A percentile compares a stretch with the other conserved stretches of the same genome.
phyloP scores from a whole-genome alignment of 2,888 invertebrate genomes.

The Hedya salicella region DNA sequence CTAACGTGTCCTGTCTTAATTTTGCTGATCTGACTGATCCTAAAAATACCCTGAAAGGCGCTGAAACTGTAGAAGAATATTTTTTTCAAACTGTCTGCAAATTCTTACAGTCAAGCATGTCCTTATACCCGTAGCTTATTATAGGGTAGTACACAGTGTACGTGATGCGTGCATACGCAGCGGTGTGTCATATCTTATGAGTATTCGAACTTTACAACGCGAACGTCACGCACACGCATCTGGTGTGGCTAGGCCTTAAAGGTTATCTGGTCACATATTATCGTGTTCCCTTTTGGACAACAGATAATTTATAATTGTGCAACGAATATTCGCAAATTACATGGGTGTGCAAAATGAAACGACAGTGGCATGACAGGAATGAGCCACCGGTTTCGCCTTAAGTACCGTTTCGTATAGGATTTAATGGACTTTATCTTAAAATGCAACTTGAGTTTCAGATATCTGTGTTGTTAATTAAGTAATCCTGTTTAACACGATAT shows the following conservation, averaged over 20 bases:
- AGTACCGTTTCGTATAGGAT: slow-evolving; percentile 14
- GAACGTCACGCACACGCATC: too few species aligned
- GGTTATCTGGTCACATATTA: slow-evolving; percentile 14
- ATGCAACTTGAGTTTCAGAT: neutral
- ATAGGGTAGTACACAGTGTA: too few species aligned
- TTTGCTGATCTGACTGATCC: too few species aligned
- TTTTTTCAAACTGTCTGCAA: too few species aligned
- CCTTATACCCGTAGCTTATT: too few species aligned
- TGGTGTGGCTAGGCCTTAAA: slow-evolving; percentile 15
- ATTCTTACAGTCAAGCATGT: too few species aligned
- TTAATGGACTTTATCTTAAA: slow-evolving; percentile 13
- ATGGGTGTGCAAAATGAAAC: slow-evolving; percentile 23
- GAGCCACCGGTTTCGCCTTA: slow-evolving; percentile 13
- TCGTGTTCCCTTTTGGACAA: slow-evolving; percentile 25
- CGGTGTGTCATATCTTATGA: too few species aligned
- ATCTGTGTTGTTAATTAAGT: neutral
- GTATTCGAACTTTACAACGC: too few species aligned
- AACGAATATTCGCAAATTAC: slow-evolving; percentile 37
- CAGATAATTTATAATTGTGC: slow-evolving; percentile 37
- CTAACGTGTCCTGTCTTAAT: too few species aligned
- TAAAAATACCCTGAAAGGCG: too few species aligned
- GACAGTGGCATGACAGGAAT: slow-evolving; percentile 15
- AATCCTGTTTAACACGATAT: neutral
- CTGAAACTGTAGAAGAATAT: too few species aligned
- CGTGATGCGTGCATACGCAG: too few species aligned